phyloP scores from a whole-genome alignment of 2,113 vertebrate species.

The Sterrhoptilus dennistouni region DNA sequence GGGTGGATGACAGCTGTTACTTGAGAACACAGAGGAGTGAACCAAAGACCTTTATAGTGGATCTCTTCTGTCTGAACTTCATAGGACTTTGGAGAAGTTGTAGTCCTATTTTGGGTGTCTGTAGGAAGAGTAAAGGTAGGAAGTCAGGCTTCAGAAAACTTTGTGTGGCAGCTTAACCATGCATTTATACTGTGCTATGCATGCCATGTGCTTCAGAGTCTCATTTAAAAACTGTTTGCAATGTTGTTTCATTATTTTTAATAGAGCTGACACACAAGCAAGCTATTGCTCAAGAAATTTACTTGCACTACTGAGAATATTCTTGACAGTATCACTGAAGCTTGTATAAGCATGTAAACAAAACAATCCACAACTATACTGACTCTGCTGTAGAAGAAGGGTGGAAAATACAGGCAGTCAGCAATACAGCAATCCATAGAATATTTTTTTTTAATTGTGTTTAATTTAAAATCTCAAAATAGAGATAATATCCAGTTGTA shows the following conservation, averaged over 20 bases:
- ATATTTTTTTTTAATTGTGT: not conserved
- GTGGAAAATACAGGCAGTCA: not conserved
- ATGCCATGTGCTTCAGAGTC: not conserved
- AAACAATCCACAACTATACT: not conserved
- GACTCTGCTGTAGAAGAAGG: not conserved
- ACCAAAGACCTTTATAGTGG: not conserved
- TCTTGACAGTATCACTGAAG: not conserved
- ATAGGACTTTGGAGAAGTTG: not conserved
- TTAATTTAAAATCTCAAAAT: not conserved
- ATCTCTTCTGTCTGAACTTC: not conserved
- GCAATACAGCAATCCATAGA: conserved; percentile 27
- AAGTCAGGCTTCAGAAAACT: not conserved
- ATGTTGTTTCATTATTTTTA: not conserved
- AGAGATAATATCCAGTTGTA: not conserved
- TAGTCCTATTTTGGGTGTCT: not conserved
- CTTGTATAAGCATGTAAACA: not conserved
- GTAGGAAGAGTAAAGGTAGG: not conserved
- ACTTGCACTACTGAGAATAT: not conserved
- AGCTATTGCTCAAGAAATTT: not conserved
- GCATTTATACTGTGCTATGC: not conserved
- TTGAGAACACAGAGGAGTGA: not conserved
- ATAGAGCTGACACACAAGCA: not conserved
- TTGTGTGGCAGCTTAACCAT: not conserved
- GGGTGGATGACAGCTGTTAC: not conserved
- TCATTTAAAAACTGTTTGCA: not conserved